These are phyloP conservation scores for Ophthalmolycus amberensis DNA, from an alignment of 2,113 vertebrate species.

Conservation along the genomic window DNA sequence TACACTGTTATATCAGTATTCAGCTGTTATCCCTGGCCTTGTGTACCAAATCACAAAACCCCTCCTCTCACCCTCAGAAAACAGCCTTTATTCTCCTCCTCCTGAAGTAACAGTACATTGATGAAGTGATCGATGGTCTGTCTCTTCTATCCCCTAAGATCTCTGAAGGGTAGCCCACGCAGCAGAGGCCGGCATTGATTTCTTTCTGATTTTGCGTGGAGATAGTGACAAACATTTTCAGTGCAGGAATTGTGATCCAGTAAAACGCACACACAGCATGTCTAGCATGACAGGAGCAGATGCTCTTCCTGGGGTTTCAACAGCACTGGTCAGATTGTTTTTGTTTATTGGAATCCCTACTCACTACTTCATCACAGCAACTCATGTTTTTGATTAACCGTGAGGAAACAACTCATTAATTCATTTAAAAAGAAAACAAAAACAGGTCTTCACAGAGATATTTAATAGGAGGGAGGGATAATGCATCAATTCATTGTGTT, in stretches of 20 bases:
- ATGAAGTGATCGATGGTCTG: conserved; percentile 75
- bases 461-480: background rate
- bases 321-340: background rate
- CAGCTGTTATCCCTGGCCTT: conserved; percentile 72
- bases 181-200: conserved; percentile 73
- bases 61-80: conserved; percentile 56
- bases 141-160: conserved; percentile 71
- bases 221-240: conserved; percentile 59
- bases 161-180: conserved; percentile 68
- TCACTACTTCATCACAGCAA: conserved; percentile 9
- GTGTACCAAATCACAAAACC: conserved; percentile 59
- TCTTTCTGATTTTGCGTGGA: conserved; percentile 64
- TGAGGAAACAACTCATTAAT: background rate
- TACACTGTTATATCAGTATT: conserved; percentile 58
- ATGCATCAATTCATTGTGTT: conserved; percentile 11
- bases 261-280: conserved; percentile 47
- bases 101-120: conserved; percentile 76
- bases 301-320: conserved; percentile 19
- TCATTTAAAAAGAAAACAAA: background rate
- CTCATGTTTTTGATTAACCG: background rate
- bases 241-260: conserved; percentile 53
- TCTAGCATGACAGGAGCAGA: conserved; percentile 28
- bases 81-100: conserved; percentile 69
- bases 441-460: background rate
- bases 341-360: conserved; percentile 9